These are phyloP conservation scores for Nasonia longicornis DNA, from an alignment of 1,140 invertebrate genomes.

Conservation along the genomic window DNA sequence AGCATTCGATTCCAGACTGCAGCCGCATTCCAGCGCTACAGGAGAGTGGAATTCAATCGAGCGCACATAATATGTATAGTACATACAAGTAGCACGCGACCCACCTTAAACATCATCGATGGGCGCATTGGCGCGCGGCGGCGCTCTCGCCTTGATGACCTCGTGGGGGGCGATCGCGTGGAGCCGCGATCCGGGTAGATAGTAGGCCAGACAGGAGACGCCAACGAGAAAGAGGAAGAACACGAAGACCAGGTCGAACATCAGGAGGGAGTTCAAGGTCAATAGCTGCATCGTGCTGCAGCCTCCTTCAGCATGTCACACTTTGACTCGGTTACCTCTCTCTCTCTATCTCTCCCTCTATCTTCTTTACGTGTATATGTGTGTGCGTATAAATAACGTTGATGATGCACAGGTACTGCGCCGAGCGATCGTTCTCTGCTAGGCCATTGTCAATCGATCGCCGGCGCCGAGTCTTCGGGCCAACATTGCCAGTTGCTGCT, in stretches of 20 bases:
- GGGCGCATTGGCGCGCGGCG: conserved; percentile 58
- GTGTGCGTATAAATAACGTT: neutral
- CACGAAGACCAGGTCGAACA: conserved; percentile 88
- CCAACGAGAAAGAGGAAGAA: conserved; percentile 86
- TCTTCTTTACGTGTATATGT: conserved; percentile 12
- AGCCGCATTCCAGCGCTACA: too few species aligned
- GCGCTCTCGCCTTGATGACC: conserved; percentile 62
- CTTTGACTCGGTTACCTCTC: neutral
- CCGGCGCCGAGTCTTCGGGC: neutral
- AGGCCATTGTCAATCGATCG: conserved; percentile 24
- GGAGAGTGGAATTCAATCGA: too few species aligned
- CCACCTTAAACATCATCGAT: conserved; percentile 68
- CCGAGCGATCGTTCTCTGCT: neutral
- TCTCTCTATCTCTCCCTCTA: neutral
- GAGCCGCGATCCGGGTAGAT: conserved; percentile 73
- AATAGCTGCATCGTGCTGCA: conserved; percentile 79
- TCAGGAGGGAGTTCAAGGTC: conserved; percentile 85
- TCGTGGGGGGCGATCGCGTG: conserved; percentile 62
- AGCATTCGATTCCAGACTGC: too few species aligned
- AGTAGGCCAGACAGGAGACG: conserved; percentile 84
- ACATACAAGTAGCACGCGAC: conserved; percentile 39
- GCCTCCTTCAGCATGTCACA: conserved; percentile 63
- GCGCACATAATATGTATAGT: neutral
- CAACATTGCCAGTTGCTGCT: neutral
- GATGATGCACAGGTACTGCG: neutral